phyloP scores from a whole-genome alignment of 1,140 invertebrate genomes.

The Ceratina japonica region DNA sequence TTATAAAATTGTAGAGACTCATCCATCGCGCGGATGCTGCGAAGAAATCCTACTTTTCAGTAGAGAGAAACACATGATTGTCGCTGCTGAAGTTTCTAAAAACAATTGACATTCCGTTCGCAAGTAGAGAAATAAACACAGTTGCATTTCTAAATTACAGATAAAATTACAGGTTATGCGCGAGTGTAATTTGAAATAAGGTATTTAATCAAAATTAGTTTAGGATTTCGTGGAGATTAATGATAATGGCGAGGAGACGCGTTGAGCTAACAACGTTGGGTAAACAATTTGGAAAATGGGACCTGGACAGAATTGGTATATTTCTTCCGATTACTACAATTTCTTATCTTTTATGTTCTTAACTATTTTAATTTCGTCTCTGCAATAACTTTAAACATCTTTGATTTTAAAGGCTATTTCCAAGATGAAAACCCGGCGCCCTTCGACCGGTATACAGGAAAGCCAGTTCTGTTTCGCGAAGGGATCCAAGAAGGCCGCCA shows the following conservation, averaged over 20 bases:
- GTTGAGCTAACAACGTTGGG: constrained; percentile 31
- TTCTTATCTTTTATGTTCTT: background rate
- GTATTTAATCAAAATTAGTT: too few species aligned
- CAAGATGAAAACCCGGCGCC: constrained; percentile 59
- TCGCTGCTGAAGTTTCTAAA: too few species aligned
- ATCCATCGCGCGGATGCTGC: too few species aligned
- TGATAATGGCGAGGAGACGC: constrained; percentile 16
- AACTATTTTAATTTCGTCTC: background rate
- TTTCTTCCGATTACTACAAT: too few species aligned
- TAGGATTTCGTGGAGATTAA: background rate
- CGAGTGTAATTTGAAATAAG: background rate
- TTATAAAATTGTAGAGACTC: background rate
- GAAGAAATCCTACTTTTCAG: too few species aligned
- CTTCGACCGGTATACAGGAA: constrained; percentile 52
- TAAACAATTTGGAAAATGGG: constrained; percentile 64
- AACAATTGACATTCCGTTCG: background rate
- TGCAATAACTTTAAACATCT: background rate
- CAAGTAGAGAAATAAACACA: background rate
- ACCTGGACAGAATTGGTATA: constrained; percentile 71
- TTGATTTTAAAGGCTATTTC: constrained; percentile 66
- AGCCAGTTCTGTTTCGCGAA: constrained; percentile 43
- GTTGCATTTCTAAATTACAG: background rate
- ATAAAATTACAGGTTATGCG: constrained; percentile 47
- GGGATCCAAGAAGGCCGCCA: constrained; percentile 49
- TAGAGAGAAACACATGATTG: too few species aligned